Conservation (phyloP, 2,888 invertebrate species). For the Didymodactylos carnosus region DNA sequence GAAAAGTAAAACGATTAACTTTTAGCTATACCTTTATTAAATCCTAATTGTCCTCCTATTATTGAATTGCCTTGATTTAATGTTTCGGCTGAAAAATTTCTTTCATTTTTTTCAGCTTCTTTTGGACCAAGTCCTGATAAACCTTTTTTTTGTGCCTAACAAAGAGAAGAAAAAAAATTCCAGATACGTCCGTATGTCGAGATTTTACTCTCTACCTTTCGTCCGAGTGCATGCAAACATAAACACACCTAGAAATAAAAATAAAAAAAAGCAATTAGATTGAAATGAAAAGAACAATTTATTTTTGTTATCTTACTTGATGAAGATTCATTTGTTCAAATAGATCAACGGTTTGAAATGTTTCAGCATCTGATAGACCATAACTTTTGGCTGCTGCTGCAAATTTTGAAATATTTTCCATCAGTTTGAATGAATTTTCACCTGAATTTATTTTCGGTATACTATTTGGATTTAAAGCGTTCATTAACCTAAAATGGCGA, state of each 20-base stretch:
- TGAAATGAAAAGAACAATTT: no score
- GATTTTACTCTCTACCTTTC: background rate
- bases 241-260: no score
- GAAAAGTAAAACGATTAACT: no score
- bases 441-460: background rate
- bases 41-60: conserved; percentile 3
- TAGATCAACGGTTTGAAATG: conserved; percentile 13
- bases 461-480: background rate
- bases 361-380: conserved; percentile 5
- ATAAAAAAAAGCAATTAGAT: no score
- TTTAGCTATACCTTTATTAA: no score
- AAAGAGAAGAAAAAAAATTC: background rate
- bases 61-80: background rate
- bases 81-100: conserved; percentile 1
- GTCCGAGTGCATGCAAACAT: conserved; percentile 7
- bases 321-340: conserved; percentile 10
- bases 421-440: conserved; percentile 4
- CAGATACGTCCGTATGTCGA: no score
- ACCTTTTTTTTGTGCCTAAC: conserved; percentile 4
- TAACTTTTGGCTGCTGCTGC: background rate
- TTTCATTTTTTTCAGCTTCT: conserved; percentile 1
- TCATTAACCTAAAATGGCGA: background rate
- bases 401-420: conserved; percentile 8
- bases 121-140: conserved; percentile 4
- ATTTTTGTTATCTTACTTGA: conserved; percentile 12